Conservation (phyloP, 2,888 invertebrate species). For the Argynnis bischoffii region DNA sequence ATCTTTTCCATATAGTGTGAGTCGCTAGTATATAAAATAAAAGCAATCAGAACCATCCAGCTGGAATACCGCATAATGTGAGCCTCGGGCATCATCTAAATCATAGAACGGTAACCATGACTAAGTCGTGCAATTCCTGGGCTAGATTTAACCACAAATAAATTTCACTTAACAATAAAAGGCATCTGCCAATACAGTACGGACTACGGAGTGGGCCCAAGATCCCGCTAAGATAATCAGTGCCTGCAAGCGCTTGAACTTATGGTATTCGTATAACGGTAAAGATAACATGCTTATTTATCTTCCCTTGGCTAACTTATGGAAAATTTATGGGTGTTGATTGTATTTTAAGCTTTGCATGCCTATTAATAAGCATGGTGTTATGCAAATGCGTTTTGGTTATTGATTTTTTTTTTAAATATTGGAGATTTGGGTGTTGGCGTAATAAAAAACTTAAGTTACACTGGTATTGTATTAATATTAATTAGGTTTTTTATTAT, state of each 20-base stretch:
- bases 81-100: slow-evolving; percentile 1
- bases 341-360: slow-evolving; percentile 8
- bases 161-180: slow-evolving; percentile 23
- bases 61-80: too few relatives aligned
- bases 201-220: background rate
- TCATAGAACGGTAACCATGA: slow-evolving; percentile 18
- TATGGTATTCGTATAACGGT: slow-evolving; percentile 26
- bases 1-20: too few relatives aligned
- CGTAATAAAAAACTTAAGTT: too few relatives aligned
- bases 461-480: too few relatives aligned
- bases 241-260: slow-evolving; percentile 28
- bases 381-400: slow-evolving; percentile 16
- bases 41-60: too few relatives aligned
- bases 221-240: slow-evolving; percentile 34
- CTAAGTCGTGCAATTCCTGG: slow-evolving; percentile 20
- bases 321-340: slow-evolving; percentile 6
- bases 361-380: background rate
- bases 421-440: too few relatives aligned
- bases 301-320: slow-evolving; percentile 12
- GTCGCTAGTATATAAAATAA: too few relatives aligned
- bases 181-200: slow-evolving; percentile 26
- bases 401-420: background rate
- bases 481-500: too few relatives aligned
- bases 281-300: slow-evolving; percentile 22
- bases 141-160: slow-evolving; percentile 24